Evolutionary conservation across 2,888 invertebrate genomes (phyloP).

Genomic region (Ptychoptera contaminata): DNA sequence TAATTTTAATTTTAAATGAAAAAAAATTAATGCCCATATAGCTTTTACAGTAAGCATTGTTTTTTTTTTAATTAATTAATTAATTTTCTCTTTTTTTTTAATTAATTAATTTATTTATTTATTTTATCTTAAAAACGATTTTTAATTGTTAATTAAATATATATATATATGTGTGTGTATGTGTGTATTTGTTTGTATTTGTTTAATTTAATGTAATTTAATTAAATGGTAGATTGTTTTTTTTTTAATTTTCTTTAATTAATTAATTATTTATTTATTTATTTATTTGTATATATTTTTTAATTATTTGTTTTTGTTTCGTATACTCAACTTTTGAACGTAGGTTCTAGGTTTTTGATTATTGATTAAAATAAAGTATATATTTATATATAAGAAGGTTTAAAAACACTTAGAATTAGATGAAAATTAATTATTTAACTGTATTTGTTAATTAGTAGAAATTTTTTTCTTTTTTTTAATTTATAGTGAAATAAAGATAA

Average conservation of each 20-base stretch:
- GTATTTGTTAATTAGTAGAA: no score
- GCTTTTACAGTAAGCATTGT: constrained; percentile 19
- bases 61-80: constrained; percentile 7
- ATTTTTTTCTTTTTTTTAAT: no score
- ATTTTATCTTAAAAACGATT: constrained; percentile 9
- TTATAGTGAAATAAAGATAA: no score
- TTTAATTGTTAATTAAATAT: constrained; percentile 2
- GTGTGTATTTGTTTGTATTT: constrained; percentile 12
- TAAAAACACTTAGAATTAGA: no score
- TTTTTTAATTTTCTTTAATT: constrained; percentile 13
- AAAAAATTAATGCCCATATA: constrained; percentile 27
- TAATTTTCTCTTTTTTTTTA: constrained; percentile 7
- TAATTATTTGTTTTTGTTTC: no score
- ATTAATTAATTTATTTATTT: no score
- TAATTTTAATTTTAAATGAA: background rate
- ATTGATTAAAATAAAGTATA: no score
- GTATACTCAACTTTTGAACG: no score
- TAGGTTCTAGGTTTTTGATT: no score
- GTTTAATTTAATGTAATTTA: constrained; percentile 9
- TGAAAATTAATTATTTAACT: no score
- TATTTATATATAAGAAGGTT: no score
- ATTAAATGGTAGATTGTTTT: no score
- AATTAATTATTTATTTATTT: constrained; percentile 12
- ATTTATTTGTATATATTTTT: constrained; percentile 7
- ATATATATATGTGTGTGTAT: background rate